phyloP scores from a whole-genome alignment of 1,140 invertebrate genomes.

The Onthophagus taurus region DNA sequence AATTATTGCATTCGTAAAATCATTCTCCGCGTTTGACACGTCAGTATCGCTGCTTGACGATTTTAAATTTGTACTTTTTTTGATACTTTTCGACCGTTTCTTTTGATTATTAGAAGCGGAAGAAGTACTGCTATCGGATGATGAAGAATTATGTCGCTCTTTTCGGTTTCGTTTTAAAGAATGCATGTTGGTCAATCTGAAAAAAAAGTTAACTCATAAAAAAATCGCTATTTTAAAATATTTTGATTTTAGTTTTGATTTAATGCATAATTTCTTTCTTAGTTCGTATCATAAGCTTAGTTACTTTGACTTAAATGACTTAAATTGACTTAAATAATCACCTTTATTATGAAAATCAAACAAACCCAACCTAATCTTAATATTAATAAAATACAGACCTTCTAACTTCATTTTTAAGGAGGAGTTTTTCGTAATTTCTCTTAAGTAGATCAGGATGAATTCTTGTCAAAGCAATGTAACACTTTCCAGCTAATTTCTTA shows the following conservation, averaged over 20 bases:
- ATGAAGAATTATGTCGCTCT: neutral
- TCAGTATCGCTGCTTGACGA: neutral
- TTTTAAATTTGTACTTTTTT: neutral
- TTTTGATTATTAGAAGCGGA: neutral
- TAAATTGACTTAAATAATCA: slow-evolving; percentile 11
- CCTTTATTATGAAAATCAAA: slow-evolving; percentile 7
- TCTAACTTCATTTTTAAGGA: slow-evolving; percentile 21
- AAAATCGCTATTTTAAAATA: neutral
- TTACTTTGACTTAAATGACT: slow-evolving; percentile 7
- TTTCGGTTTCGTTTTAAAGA: neutral
- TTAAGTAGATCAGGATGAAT: slow-evolving; percentile 22
- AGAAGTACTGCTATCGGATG: neutral
- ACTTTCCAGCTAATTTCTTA: slow-evolving; percentile 19
- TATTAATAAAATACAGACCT: slow-evolving; percentile 17
- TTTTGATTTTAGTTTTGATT: neutral
- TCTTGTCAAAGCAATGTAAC: slow-evolving; percentile 20
- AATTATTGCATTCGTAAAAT: neutral
- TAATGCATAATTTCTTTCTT: slow-evolving; percentile 1
- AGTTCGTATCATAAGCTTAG: neutral
- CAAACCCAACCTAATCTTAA: slow-evolving; percentile 7
- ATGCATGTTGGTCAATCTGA: neutral
- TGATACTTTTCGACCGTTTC: neutral
- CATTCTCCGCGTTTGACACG: neutral
- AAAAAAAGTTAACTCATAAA: neutral
- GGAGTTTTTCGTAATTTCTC: slow-evolving; percentile 20